Conservation (phyloP, 2,797 vertebrate genomes). For the Phylloscopus collybita region DNA sequence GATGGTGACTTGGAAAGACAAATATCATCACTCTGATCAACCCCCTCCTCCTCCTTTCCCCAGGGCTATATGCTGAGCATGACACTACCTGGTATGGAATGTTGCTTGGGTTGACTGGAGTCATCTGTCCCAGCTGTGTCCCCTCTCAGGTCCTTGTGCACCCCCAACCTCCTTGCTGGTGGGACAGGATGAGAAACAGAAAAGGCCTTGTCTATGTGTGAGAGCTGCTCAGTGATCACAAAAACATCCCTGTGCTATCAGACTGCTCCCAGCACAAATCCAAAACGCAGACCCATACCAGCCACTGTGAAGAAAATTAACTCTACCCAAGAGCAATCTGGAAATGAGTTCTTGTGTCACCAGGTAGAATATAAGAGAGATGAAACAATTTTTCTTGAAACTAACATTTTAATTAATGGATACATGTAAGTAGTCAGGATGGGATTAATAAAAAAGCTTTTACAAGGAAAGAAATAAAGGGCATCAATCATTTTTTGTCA, state of each 20-base stretch:
- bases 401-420: background rate
- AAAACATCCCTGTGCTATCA: background rate
- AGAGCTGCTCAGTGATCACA: background rate
- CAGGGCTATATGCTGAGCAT: background rate
- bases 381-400: background rate
- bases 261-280: background rate
- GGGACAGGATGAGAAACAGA: background rate
- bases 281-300: background rate
- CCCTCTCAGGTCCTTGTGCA: background rate
- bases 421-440: background rate
- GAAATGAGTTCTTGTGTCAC: background rate
- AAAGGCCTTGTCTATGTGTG: background rate
- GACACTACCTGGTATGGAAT: too few species aligned
- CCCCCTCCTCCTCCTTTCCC: background rate
- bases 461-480: background rate
- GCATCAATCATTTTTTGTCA: background rate
- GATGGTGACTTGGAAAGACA: background rate
- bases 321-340: background rate
- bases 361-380: background rate
- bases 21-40: background rate
- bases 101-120: background rate
- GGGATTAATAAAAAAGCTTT: background rate
- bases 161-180: rapidly evolving
- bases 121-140: rapidly evolving
- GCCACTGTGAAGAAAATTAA: background rate